Conservation (phyloP, 2,888 invertebrate species). For the Ennomos erosarius region DNA sequence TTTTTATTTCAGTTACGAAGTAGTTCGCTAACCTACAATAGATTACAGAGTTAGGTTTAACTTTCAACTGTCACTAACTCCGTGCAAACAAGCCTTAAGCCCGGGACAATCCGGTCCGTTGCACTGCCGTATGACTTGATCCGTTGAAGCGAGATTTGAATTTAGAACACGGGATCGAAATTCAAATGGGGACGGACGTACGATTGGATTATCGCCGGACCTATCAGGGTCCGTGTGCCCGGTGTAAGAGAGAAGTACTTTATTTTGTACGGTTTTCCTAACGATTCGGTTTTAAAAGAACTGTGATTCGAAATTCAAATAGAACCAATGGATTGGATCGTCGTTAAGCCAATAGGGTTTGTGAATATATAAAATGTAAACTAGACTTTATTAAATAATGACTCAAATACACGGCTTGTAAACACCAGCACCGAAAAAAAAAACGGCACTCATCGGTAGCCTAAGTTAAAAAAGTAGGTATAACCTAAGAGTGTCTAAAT, state of each 20-base stretch:
- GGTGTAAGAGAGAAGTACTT: constrained; percentile 21
- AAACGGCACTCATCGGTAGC: no score
- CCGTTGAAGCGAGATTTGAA: constrained; percentile 44
- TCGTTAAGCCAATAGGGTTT: not conserved
- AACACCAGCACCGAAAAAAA: no score
- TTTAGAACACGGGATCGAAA: constrained; percentile 46
- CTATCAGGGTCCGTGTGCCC: constrained; percentile 28
- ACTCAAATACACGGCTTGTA: no score
- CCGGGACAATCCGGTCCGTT: constrained; percentile 36
- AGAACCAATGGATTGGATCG: not conserved
- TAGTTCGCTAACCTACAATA: constrained; percentile 2
- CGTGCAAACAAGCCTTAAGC: constrained; percentile 37
- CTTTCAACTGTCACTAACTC: constrained; percentile 26
- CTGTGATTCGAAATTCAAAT: constrained; percentile 4
- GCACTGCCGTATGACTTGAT: constrained; percentile 30
- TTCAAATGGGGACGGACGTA: constrained; percentile 46
- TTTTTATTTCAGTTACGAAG: not conserved
- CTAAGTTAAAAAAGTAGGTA: no score
- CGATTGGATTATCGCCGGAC: constrained; percentile 46
- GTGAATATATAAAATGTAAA: not conserved
- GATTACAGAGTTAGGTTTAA: constrained; percentile 1
- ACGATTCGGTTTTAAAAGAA: constrained; percentile 6
- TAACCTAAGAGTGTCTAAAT: no score
- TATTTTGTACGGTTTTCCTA: constrained; percentile 6
- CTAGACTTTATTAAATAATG: not conserved